Percentiles rank a stretch among this genome's conserved stretches.
phyloP scores from a whole-genome alignment of 2,797 vertebrate species.

The Pipistrellus pygmaeus region DNA sequence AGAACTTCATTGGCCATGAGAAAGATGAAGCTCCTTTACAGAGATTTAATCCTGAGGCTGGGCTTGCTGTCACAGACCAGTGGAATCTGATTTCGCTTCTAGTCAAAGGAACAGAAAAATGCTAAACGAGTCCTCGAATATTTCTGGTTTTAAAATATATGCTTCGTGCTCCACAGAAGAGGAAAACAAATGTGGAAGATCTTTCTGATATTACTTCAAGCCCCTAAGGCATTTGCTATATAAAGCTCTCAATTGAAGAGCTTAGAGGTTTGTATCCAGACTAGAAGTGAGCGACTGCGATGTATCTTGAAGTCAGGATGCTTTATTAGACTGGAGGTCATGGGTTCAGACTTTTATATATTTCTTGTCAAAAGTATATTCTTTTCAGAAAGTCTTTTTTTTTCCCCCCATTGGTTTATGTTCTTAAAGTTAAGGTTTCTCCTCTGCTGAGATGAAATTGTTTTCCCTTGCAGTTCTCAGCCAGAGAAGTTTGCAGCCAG shows the following conservation, averaged over 20 bases:
- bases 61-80: background rate
- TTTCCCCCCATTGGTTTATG: background rate
- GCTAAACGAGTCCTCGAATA: background rate
- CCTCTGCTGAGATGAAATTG: background rate
- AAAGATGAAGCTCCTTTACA: background rate
- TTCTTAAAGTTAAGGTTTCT: background rate
- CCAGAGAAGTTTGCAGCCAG: background rate
- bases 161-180: background rate
- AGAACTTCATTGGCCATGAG: background rate
- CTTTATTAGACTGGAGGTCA: background rate
- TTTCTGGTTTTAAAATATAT: background rate
- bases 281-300: fast-evolving
- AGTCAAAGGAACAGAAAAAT: background rate
- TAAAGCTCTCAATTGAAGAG: background rate
- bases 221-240: background rate
- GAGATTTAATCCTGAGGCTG: too few species aligned
- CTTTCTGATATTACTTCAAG: background rate
- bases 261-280: background rate
- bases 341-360: background rate
- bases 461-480: background rate
- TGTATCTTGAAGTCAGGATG: fast-evolving
- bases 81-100: background rate
- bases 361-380: background rate
- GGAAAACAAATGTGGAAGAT: background rate
- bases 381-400: background rate